Evolutionary conservation across 2,797 vertebrate species (phyloP).

Genomic region (Leptodactylus fallax): DNA sequence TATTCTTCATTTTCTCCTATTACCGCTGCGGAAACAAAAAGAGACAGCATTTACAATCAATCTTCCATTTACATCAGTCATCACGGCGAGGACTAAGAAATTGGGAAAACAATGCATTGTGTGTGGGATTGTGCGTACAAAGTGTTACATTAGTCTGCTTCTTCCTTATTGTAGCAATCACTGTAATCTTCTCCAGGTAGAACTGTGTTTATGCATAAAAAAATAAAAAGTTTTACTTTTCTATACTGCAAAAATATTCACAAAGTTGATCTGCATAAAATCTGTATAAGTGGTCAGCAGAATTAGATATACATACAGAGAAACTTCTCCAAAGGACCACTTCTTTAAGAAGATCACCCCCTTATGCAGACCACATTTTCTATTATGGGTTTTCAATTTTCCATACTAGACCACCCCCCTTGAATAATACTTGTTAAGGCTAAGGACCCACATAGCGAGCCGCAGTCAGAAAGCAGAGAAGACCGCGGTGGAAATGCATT

Average conservation of each 20-base stretch:
- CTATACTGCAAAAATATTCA: neutral
- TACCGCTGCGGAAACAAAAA: conserved; percentile 3
- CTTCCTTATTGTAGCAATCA: neutral
- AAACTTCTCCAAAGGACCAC: too few species aligned
- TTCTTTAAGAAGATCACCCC: too few species aligned
- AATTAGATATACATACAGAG: too few species aligned
- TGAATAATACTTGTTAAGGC: too few species aligned
- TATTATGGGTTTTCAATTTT: too few species aligned
- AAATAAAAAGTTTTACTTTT: neutral
- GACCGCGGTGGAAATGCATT: too few species aligned
- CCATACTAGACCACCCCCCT: too few species aligned
- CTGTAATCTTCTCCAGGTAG: neutral
- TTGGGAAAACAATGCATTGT: conserved; percentile 13
- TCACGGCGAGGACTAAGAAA: conserved; percentile 3
- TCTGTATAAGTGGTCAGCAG: too few species aligned
- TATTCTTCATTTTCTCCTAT: conserved; percentile 44
- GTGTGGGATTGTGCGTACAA: neutral
- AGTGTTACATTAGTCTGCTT: neutral
- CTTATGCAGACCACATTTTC: too few species aligned
- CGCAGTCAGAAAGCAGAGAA: too few species aligned
- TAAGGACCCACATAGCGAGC: too few species aligned
- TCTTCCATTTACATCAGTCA: conserved; percentile 57
- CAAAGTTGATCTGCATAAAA: neutral
- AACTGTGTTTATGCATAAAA: neutral
- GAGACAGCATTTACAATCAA: conserved; percentile 49